These are phyloP conservation scores for Peromyscus eremicus DNA, from an alignment of 2,797 vertebrate species.

Conservation along the genomic window DNA sequence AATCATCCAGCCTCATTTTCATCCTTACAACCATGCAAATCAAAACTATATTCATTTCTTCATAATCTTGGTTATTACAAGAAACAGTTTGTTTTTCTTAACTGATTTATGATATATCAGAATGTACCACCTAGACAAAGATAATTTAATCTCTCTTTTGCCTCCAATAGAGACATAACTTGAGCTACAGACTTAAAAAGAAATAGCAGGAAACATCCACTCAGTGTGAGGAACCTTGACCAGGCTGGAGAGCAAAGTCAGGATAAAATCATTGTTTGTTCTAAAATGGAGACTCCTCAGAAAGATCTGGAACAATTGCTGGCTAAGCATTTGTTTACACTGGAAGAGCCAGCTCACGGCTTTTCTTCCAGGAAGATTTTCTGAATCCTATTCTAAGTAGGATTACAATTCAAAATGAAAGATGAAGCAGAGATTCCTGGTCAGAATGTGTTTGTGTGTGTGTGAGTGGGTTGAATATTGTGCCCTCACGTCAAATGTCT, in stretches of 20 bases:
- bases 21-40: not conserved
- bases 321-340: not conserved
- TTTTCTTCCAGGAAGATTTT: not conserved
- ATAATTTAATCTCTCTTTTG: not conserved
- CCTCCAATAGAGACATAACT: not conserved
- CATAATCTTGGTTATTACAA: not conserved
- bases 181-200: not conserved
- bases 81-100: constrained; percentile 29
- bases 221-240: not conserved
- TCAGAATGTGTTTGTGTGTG: too few relatives aligned
- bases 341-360: not conserved
- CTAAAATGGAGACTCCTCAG: not conserved
- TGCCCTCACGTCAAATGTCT: too few relatives aligned
- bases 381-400: not conserved
- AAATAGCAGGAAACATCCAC: not conserved
- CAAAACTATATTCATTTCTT: not conserved
- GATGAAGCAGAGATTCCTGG: too few relatives aligned
- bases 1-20: not conserved
- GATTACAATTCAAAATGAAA: not conserved
- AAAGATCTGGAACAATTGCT: not conserved
- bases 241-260: not conserved
- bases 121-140: not conserved
- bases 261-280: not conserved
- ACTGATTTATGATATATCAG: not conserved
- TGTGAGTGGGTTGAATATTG: too few relatives aligned